Conservation (phyloP, 1,140 invertebrate genomes). For the Megalonaias nervosa region DNA sequence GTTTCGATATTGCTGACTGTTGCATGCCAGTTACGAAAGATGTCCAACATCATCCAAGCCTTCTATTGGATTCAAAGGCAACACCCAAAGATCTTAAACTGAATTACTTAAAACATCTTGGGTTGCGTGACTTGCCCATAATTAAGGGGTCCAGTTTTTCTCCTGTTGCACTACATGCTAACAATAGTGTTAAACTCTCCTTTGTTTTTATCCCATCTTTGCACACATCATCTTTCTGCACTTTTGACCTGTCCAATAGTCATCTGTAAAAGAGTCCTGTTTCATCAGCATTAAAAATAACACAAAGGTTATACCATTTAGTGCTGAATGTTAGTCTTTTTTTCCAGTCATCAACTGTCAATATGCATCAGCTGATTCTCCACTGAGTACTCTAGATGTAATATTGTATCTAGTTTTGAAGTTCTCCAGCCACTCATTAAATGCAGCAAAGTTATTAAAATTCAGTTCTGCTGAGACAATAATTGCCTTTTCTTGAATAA, state of each 20-base stretch:
- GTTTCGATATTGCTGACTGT: slow-evolving; percentile 32
- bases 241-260: slow-evolving; percentile 36
- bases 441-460: slow-evolving; percentile 58
- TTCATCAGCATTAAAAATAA: too few species aligned
- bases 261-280: neutral
- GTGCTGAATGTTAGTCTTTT: too few species aligned
- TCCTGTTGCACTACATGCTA: slow-evolving; percentile 32
- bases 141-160: slow-evolving; percentile 48
- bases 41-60: slow-evolving; percentile 43
- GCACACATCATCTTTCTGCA: slow-evolving; percentile 22
- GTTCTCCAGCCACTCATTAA: slow-evolving; percentile 60
- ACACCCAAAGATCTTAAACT: slow-evolving; percentile 33
- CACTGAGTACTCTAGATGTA: too few species aligned
- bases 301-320: too few species aligned
- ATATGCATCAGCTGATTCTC: too few species aligned
- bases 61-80: slow-evolving; percentile 35
- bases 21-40: slow-evolving; percentile 59
- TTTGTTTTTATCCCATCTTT: slow-evolving; percentile 33
- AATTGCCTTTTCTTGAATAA: slow-evolving; percentile 32
- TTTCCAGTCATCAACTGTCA: too few species aligned
- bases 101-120: slow-evolving; percentile 47
- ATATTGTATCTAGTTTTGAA: slow-evolving; percentile 43
- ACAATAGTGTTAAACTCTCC: slow-evolving; percentile 43
- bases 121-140: slow-evolving; percentile 42
- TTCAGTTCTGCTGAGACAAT: slow-evolving; percentile 43